Conservation (phyloP, 2,113 vertebrate genomes). For the Sinocyclocheilus maitianheensis region DNA sequence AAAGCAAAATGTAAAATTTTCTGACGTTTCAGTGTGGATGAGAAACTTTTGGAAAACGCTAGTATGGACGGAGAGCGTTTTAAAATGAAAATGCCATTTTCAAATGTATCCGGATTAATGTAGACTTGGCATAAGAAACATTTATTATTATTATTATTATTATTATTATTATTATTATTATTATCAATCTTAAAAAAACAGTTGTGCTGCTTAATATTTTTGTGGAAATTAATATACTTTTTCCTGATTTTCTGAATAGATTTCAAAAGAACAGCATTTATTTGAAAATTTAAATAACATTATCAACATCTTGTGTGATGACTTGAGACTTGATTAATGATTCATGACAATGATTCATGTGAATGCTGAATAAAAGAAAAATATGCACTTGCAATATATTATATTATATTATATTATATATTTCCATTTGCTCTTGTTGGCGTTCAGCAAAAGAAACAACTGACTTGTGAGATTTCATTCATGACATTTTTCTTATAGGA, state of each 20-base stretch:
- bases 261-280: background rate
- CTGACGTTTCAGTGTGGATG: too few species aligned
- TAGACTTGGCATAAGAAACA: background rate
- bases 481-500: background rate
- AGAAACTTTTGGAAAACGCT: too few species aligned
- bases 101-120: too few species aligned
- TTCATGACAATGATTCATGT: background rate
- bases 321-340: background rate
- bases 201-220: background rate
- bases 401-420: background rate
- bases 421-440: background rate
- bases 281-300: background rate
- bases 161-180: background rate
- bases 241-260: background rate
- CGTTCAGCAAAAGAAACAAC: background rate
- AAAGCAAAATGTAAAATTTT: too few species aligned
- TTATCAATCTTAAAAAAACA: background rate
- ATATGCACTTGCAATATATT: background rate
- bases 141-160: background rate
- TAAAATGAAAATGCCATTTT: too few species aligned
- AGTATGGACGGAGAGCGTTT: too few species aligned
- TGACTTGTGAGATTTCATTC: constrained; percentile 18
- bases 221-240: background rate
- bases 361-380: too few species aligned
- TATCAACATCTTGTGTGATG: background rate